Evolutionary conservation across 2,888 invertebrate species (phyloP).

Genomic region (Choreutis nemorana): DNA sequence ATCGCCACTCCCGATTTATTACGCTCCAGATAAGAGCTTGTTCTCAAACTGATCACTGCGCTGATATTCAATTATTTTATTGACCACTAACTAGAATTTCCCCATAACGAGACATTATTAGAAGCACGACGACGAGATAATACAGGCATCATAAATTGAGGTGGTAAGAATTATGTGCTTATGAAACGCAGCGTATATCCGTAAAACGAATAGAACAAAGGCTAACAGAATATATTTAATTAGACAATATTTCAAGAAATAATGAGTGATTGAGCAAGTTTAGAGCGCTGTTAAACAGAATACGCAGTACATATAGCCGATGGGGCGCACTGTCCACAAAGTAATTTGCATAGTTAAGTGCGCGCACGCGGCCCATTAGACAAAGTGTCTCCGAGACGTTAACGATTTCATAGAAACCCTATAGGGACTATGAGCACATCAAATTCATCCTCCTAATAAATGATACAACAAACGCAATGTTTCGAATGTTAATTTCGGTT

Average conservation of each 20-base stretch:
- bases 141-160: constrained; percentile 13
- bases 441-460: too few relatives aligned
- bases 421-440: too few relatives aligned
- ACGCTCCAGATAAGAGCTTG: constrained; percentile 36
- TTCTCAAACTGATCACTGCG: constrained; percentile 17
- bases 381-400: constrained; percentile 29
- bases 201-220: constrained; percentile 2
- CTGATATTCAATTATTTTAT: constrained; percentile 28
- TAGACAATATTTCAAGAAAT: constrained; percentile 19
- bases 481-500: too few relatives aligned
- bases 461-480: too few relatives aligned
- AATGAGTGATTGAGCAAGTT: constrained; percentile 20
- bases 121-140: constrained; percentile 14
- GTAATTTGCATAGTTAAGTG: constrained; percentile 34
- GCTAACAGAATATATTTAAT: constrained; percentile 12
- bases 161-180: constrained; percentile 6
- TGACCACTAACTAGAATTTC: constrained; percentile 22
- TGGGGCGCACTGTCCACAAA: constrained; percentile 12
- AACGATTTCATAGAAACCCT: constrained; percentile 38
- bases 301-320: constrained; percentile 4
- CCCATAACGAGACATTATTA: constrained; percentile 23
- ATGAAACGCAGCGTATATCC: not conserved
- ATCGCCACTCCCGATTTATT: constrained; percentile 38
- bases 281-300: constrained; percentile 7
- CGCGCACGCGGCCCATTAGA: constrained; percentile 22